A percentile compares a stretch with the other conserved stretches of the same genome.
Conservation (phyloP, 2,113 vertebrate species). For the Cynopterus brachyotis region DNA sequence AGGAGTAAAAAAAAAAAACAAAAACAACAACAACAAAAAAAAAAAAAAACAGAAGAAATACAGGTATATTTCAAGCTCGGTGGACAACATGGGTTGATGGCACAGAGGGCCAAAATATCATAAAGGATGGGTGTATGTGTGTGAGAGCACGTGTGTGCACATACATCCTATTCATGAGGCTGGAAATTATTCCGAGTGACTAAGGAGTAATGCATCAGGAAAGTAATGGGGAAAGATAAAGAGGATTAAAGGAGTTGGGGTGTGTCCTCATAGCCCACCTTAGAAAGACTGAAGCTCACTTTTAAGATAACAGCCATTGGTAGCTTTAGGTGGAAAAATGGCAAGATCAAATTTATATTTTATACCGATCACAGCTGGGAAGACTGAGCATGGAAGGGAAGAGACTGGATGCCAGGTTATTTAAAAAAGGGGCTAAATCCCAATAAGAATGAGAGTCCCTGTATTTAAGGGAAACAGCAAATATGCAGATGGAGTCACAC, state of each 20-base stretch:
- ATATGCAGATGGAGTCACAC: background rate
- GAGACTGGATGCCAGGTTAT: background rate
- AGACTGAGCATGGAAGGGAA: background rate
- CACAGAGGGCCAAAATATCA: background rate
- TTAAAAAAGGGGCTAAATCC: background rate
- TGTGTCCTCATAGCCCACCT: background rate
- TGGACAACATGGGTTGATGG: no score
- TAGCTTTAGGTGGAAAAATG: background rate
- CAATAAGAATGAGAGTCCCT: background rate
- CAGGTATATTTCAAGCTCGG: no score
- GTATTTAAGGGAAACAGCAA: background rate
- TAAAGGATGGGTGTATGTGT: no score
- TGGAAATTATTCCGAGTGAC: background rate
- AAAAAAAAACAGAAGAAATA: background rate
- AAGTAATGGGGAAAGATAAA: background rate
- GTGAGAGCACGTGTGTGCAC: fast-evolving
- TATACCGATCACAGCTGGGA: fast-evolving
- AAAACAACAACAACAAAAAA: background rate
- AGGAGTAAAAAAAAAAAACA: background rate
- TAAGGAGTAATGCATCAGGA: background rate
- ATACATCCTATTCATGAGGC: no score
- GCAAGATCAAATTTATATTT: background rate
- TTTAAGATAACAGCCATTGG: background rate
- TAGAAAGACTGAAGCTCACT: background rate
- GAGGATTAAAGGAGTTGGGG: background rate